These are phyloP conservation scores for Drymodes brunneopygia DNA, from an alignment of 2,113 vertebrate genomes.

Conservation along the genomic window DNA sequence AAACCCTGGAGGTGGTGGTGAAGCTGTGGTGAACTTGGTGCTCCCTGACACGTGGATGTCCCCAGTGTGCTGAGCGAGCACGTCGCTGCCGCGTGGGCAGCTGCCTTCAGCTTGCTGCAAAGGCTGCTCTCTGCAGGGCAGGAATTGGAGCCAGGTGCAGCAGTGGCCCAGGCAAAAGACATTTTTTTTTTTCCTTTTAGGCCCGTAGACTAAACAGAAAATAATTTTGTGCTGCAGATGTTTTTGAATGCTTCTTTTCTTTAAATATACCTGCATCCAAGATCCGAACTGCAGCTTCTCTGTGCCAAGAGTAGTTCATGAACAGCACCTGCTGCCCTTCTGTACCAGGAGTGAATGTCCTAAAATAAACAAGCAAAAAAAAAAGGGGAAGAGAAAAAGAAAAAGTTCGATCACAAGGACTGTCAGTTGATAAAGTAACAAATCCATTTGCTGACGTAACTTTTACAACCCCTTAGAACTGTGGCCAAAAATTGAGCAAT, in stretches of 20 bases:
- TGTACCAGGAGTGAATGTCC: not conserved
- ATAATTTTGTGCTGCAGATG: not conserved
- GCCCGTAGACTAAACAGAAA: not conserved
- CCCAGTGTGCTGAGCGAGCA: not conserved
- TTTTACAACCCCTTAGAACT: not conserved
- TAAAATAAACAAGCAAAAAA: not conserved
- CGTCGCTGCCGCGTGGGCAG: rapidly evolving
- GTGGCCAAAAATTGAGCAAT: conserved; percentile 2
- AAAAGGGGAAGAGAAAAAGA: not conserved
- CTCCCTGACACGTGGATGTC: not conserved
- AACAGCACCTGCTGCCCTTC: not conserved
- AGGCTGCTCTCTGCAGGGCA: not conserved
- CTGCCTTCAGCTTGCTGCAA: not conserved
- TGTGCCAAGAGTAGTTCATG: not conserved
- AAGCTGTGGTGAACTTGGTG: not conserved
- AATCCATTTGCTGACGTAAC: not conserved
- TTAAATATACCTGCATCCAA: not conserved
- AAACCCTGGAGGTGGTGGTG: rapidly evolving
- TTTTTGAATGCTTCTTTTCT: not conserved
- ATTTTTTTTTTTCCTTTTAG: not conserved
- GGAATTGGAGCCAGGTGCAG: not conserved
- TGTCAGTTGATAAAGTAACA: not conserved
- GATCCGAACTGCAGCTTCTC: not conserved
- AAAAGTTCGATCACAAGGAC: not conserved
- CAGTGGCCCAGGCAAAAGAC: not conserved